Base-by-base conservation (phyloP, 1,140 invertebrate genomes). In the Andricus grossulariae region DNA sequence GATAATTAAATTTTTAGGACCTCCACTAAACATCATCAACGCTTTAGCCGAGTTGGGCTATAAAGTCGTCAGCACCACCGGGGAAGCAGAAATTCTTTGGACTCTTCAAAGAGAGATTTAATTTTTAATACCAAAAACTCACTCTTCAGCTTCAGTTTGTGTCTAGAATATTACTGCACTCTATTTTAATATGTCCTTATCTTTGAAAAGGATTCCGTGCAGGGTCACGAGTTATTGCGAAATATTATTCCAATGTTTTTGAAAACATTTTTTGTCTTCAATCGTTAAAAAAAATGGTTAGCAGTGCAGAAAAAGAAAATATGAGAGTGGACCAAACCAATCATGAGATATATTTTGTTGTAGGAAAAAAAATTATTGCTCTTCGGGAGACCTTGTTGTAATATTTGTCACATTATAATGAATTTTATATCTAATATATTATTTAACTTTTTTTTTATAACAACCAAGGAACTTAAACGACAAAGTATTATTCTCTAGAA, bases 81-180 rank as follows among this genome's bases (percentile, higher is more conserved):
- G 96, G 25, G 95, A 96, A 87, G 91, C 94, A 16, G 95, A 96
- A 90, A 94, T 96, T 84, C 94, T 95, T 84, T 97, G 96, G 95
- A 97, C 96, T 39, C 91, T 96, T 89, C 94, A 95, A 87, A 93
- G 96, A 85, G 95, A 96, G 89, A 88, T 94, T 85, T 90, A 87
- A 88, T 19, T 77, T 66, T 72, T 5, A 1, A 45, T 11, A 11
- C 39, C 39, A 45, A 45, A 45, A 10, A 45, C 7, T 45, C 39
- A 11, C 5, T 45, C 39, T 45, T 45, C 39, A 45, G 39, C 39
- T 45, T 45, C 39, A 45, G 21, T 60, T 60, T 32, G 6, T 60
- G 19, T 73, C 1, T 66, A 55, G 45, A 45, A 18, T 50, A 55
- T 70, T 25, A 70, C 49, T 39, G 45, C 55, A 60, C 73, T 54